Percentiles rank a stretch among this genome's conserved stretches.
phyloP scores from a whole-genome alignment of 2,797 vertebrate species.

The Etheostoma perlongum region DNA sequence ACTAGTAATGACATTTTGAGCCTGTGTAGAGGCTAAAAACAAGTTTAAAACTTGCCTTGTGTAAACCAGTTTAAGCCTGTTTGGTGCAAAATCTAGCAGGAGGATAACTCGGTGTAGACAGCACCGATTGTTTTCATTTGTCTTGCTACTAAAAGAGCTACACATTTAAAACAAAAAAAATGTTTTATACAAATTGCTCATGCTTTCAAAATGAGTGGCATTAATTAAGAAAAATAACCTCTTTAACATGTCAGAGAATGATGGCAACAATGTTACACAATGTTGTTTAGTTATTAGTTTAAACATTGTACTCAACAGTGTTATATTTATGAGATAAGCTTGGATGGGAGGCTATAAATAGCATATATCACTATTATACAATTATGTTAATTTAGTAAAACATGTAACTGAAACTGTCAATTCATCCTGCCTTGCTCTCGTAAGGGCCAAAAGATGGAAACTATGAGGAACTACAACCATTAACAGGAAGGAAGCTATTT shows the following conservation, averaged over 20 bases:
- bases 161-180: too few species aligned
- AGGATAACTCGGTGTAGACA: too few species aligned
- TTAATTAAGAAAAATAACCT: background rate
- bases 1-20: too few species aligned
- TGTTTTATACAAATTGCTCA: too few species aligned
- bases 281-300: background rate
- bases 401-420: background rate
- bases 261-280: background rate
- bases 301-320: background rate
- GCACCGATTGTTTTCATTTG: too few species aligned
- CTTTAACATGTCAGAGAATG: background rate
- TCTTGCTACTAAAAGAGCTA: too few species aligned
- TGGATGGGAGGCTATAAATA: background rate
- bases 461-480: slow-evolving; percentile 62
- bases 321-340: background rate
- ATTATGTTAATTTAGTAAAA: background rate
- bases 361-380: background rate
- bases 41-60: too few species aligned
- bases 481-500: slow-evolving; percentile 29
- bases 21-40: too few species aligned
- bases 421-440: background rate
- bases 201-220: background rate
- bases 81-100: too few species aligned
- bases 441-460: slow-evolving; percentile 28
- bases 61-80: too few species aligned